These are phyloP conservation scores for Oligia fasciuncula DNA, from an alignment of 2,888 invertebrate genomes.

Conservation along the genomic window DNA sequence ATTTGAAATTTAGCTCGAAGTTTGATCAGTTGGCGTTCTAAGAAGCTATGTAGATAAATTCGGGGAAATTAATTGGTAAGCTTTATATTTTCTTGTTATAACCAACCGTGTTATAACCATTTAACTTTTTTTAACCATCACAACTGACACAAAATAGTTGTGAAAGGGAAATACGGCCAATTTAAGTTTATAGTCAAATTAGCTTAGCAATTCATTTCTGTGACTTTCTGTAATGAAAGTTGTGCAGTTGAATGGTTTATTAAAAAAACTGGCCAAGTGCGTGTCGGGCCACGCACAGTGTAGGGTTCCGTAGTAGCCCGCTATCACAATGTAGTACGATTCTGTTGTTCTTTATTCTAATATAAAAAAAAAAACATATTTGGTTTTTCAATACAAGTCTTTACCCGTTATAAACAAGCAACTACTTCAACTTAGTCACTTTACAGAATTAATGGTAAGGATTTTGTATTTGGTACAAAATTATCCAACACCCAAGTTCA, in stretches of 20 bases:
- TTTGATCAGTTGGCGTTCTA: neutral
- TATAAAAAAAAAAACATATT: too few species aligned
- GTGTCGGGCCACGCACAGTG: too few species aligned
- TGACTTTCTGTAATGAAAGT: neutral
- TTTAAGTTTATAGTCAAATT: neutral
- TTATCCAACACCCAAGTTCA: too few species aligned
- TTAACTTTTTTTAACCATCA: neutral
- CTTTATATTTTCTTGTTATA: too few species aligned
- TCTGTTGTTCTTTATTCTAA: too few species aligned
- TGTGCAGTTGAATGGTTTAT: neutral
- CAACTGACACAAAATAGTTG: neutral
- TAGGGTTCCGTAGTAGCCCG: too few species aligned
- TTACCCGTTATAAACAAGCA: too few species aligned
- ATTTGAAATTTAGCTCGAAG: neutral
- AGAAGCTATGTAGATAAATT: neutral
- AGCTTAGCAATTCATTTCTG: neutral
- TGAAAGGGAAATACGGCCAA: neutral
- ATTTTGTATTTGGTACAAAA: too few species aligned
- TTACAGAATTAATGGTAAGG: too few species aligned
- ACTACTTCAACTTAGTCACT: too few species aligned
- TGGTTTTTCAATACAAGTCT: too few species aligned
- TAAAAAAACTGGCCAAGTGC: neutral
- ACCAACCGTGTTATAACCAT: neutral
- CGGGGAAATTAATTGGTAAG: neutral
- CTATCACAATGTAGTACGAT: too few species aligned